phyloP scores from a whole-genome alignment of 2,888 invertebrate species.

The Eupithecia tripunctaria region DNA sequence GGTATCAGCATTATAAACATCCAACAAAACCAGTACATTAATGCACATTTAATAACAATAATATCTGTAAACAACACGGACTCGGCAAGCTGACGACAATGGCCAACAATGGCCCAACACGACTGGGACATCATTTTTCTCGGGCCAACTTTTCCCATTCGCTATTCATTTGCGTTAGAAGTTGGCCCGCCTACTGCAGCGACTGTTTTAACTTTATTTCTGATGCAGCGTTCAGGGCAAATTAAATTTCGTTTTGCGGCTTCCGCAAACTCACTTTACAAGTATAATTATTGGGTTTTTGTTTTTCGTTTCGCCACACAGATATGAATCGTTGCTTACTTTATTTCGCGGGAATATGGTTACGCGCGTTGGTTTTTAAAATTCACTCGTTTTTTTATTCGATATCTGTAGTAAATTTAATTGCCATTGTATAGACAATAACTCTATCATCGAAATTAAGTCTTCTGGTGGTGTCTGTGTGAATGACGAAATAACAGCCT shows the following conservation, averaged over 20 bases:
- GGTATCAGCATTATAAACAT: constrained; percentile 31
- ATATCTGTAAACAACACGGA: constrained; percentile 69
- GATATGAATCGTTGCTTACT: constrained; percentile 71
- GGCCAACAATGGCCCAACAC: constrained; percentile 69
- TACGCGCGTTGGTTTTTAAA: constrained; percentile 20
- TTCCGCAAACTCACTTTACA: constrained; percentile 81
- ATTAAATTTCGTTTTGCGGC: constrained; percentile 84
- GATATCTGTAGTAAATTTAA: not conserved
- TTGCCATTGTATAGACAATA: not conserved
- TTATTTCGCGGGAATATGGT: constrained; percentile 59
- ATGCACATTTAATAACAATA: constrained; percentile 75
- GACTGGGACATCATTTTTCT: constrained; percentile 83
- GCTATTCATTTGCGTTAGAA: constrained; percentile 85
- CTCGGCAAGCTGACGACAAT: constrained; percentile 66
- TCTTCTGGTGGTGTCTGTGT: not conserved
- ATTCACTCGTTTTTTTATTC: constrained; percentile 12
- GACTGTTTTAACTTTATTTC: constrained; percentile 85
- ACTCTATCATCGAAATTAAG: not conserved
- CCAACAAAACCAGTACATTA: constrained; percentile 47
- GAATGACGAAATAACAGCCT: not conserved
- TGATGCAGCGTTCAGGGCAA: constrained; percentile 85
- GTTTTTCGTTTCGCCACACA: constrained; percentile 55
- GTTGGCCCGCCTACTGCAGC: constrained; percentile 80
- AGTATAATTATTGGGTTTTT: constrained; percentile 78
- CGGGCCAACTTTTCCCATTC: constrained; percentile 83